These are phyloP conservation scores for Oophaga pumilio DNA, from an alignment of 2,113 vertebrate genomes.

Conservation along the genomic window DNA sequence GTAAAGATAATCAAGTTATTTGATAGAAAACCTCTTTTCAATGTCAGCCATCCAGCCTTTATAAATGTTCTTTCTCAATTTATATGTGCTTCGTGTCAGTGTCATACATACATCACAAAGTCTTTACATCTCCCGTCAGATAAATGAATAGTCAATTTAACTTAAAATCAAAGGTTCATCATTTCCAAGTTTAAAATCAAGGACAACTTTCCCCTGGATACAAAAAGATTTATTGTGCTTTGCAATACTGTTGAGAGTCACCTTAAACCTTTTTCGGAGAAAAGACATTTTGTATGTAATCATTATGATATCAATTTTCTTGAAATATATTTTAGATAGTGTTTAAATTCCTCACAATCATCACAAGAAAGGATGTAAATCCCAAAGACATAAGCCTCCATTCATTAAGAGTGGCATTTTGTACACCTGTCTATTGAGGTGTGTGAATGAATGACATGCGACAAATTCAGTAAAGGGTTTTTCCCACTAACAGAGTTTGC, in stretches of 20 bases:
- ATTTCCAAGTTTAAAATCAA: constrained; percentile 42
- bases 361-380: neutral
- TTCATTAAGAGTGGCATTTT: no score
- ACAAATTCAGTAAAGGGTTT: no score
- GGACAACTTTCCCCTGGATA: constrained; percentile 38
- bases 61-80: constrained; percentile 4
- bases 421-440: no score
- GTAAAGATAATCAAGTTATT: constrained; percentile 5
- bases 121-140: constrained; percentile 15
- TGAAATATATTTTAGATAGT: neutral
- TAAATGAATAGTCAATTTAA: constrained; percentile 46
- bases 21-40: neutral
- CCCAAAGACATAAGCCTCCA: neutral
- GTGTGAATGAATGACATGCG: no score
- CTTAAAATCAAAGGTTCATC: constrained; percentile 30
- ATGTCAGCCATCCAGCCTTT: neutral
- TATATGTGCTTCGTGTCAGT: neutral
- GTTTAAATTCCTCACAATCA: neutral
- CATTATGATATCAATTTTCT: constrained; percentile 24
- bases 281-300: constrained; percentile 10
- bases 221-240: constrained; percentile 42
- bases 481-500: no score
- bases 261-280: constrained; percentile 34
- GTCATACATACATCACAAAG: neutral
- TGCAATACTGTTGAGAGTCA: constrained; percentile 40